These are phyloP conservation scores for Palloptera scutellata DNA, from an alignment of 2,888 invertebrate species.

Conservation along the genomic window DNA sequence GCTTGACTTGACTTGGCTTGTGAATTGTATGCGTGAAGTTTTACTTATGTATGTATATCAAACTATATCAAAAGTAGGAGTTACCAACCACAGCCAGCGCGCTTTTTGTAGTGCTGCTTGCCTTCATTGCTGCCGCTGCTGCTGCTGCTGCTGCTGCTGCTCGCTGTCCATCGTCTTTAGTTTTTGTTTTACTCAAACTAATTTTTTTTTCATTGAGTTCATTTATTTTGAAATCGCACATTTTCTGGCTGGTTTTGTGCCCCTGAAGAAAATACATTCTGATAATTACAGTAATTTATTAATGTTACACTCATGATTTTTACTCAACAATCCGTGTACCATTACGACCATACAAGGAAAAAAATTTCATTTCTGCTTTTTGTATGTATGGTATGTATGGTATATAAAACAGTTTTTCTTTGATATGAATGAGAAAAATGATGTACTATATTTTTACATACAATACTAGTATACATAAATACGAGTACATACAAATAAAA, in stretches of 20 bases:
- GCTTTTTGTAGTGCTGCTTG: neutral
- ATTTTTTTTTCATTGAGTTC: neutral
- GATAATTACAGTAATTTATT: slow-evolving; percentile 57
- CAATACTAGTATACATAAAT: no score
- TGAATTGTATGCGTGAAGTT: slow-evolving; percentile 12
- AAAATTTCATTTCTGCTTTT: neutral
- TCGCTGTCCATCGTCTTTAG: neutral
- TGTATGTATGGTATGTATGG: slow-evolving; percentile 6
- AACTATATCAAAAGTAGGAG: slow-evolving; percentile 17
- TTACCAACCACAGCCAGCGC: slow-evolving; percentile 29
- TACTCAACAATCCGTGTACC: slow-evolving; percentile 2
- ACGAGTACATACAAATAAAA: no score
- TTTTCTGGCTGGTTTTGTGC: slow-evolving; percentile 40
- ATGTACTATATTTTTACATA: no score
- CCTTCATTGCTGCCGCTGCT: slow-evolving; percentile 1
- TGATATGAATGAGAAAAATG: no score
- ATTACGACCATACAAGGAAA: no score
- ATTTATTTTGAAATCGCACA: neutral
- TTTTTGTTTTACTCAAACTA: slow-evolving; percentile 8
- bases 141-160: slow-evolving; percentile 4
- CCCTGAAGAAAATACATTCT: slow-evolving; percentile 53
- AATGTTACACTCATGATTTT: slow-evolving; percentile 46
- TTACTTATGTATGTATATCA: neutral
- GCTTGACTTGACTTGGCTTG: slow-evolving; percentile 8
- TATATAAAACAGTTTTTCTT: no score